A percentile compares a stretch with the other conserved stretches of the same genome.
phyloP scores from a whole-genome alignment of 2,888 invertebrate genomes.

The Danaus chrysippus region DNA sequence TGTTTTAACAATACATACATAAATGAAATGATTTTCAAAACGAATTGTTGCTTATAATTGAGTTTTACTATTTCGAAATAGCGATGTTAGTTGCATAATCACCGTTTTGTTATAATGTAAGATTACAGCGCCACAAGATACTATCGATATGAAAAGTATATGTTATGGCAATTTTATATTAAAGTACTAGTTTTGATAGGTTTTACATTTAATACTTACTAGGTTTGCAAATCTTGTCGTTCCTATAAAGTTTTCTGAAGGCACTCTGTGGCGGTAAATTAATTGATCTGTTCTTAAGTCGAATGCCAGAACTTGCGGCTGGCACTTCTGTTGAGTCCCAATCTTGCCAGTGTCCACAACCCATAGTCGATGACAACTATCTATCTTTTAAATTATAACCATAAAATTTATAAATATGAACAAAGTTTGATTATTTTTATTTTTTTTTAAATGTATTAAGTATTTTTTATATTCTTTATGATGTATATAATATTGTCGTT shows the following conservation, averaged over 20 bases:
- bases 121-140: no score
- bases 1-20: no score
- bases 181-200: neutral
- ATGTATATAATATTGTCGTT: no score
- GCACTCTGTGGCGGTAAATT: conserved; percentile 78
- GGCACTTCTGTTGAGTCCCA: conserved; percentile 79
- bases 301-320: conserved; percentile 86
- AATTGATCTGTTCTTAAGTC: conserved; percentile 80
- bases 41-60: no score
- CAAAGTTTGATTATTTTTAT: neutral
- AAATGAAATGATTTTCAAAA: no score
- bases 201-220: conserved; percentile 43
- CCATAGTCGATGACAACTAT: conserved; percentile 85
- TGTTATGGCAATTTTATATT: neutral
- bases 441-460: no score
- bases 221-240: conserved; percentile 82
- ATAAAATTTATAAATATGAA: neutral
- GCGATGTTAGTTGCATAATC: no score
- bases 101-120: no score
- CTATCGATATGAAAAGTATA: no score
- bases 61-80: no score
- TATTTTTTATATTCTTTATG: no score
- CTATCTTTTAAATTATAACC: conserved; percentile 73
- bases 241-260: conserved; percentile 61
- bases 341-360: conserved; percentile 85